Percentiles rank a stretch among this genome's conserved stretches.
Evolutionary conservation across 2,113 vertebrate species (phyloP).

Genomic region (Phyllostomus hastatus): DNA sequence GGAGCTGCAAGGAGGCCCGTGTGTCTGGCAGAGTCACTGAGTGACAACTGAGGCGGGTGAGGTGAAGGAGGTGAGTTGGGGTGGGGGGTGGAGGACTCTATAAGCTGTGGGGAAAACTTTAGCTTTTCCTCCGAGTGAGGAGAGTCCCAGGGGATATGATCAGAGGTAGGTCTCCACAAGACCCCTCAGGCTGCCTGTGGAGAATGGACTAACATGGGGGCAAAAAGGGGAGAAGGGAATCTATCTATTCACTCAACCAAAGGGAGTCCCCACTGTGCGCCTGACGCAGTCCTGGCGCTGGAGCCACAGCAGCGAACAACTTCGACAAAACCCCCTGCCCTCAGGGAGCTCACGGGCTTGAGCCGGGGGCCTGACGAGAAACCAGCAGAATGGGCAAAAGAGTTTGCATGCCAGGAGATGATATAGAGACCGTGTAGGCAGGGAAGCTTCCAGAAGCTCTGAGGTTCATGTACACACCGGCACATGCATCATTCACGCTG

Average conservation of each 20-base stretch:
- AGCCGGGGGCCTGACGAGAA: background rate
- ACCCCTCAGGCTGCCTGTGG: no score
- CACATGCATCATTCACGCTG: fast-evolving
- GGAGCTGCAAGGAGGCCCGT: fast-evolving
- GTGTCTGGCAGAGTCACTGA: no score
- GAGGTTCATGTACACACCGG: no score
- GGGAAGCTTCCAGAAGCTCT: background rate
- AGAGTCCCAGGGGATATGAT: no score
- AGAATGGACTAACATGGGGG: background rate
- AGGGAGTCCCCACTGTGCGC: background rate
- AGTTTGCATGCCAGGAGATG: fast-evolving
- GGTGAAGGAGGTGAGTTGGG: background rate
- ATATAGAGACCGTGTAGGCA: background rate
- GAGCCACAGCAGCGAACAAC: background rate
- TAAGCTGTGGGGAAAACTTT: fast-evolving
- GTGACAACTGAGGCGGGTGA: background rate
- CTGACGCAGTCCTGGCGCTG: background rate
- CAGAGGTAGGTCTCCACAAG: background rate
- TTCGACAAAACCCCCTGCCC: background rate
- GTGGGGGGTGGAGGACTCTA: fast-evolving
- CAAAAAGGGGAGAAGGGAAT: background rate
- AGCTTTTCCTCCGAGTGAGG: background rate
- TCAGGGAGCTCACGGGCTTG: background rate
- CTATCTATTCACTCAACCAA: background rate
- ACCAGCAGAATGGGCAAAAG: background rate